phyloP scores from a whole-genome alignment of 2,113 vertebrate genomes.

The Vulpes ferrilata region DNA sequence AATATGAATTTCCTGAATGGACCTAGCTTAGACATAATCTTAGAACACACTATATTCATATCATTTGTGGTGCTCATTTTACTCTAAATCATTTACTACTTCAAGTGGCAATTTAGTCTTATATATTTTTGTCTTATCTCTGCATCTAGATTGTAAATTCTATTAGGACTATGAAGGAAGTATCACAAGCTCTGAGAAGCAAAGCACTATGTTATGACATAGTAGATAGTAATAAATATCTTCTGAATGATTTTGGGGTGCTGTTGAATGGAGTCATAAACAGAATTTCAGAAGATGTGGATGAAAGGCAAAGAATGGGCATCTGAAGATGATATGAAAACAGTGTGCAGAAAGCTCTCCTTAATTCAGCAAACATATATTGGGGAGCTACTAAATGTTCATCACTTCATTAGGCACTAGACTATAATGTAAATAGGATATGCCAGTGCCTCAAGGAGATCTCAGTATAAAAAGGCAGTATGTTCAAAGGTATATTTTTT shows the following conservation, averaged over 20 bases:
- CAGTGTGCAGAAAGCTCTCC: neutral
- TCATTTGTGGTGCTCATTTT: neutral
- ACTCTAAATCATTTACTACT: neutral
- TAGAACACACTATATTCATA: neutral
- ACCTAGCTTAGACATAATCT: neutral
- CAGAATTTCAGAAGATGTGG: neutral
- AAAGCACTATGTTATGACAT: neutral
- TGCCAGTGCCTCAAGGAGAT: neutral
- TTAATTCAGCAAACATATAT: neutral
- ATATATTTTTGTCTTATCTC: neutral
- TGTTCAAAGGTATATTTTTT: neutral
- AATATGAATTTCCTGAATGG: neutral
- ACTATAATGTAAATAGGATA: neutral
- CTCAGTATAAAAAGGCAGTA: neutral
- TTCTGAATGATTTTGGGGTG: neutral
- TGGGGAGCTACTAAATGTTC: neutral
- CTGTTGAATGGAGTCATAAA: neutral
- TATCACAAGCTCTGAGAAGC: neutral
- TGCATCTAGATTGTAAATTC: neutral
- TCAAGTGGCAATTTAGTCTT: constrained; percentile 9
- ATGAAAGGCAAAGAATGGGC: neutral
- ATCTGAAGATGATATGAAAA: neutral
- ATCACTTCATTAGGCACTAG: neutral
- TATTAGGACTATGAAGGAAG: neutral
- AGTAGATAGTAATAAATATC: neutral